phyloP scores from a whole-genome alignment of 2,888 invertebrate genomes.

The Sinodicranocentrus sp. region DNA sequence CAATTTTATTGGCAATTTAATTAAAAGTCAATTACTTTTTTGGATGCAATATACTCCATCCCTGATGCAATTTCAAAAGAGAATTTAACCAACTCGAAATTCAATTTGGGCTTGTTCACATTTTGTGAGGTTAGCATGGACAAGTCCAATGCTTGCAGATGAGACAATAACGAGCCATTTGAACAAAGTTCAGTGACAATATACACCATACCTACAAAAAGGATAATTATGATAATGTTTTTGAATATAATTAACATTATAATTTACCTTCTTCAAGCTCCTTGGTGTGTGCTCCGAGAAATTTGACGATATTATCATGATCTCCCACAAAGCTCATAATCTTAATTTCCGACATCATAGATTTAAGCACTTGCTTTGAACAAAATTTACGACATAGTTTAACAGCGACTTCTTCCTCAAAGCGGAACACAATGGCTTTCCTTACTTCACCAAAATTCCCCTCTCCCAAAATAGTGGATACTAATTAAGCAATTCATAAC shows the following conservation, averaged over 20 bases:
- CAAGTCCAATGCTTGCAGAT: neutral
- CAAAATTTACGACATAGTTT: neutral
- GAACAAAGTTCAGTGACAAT: conserved; percentile 11
- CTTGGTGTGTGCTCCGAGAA: conserved; percentile 26
- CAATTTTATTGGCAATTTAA: neutral
- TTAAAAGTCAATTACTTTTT: neutral
- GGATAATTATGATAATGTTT: too few relatives aligned
- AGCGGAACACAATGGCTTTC: neutral
- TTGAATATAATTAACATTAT: too few relatives aligned
- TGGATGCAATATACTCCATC: conserved; percentile 14
- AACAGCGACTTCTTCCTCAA: neutral
- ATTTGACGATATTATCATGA: neutral
- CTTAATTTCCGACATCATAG: conserved; percentile 20
- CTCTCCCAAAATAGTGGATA: neutral
- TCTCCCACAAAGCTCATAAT: conserved; percentile 18
- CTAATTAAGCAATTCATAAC: neutral
- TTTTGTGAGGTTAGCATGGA: too few relatives aligned
- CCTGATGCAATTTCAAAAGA: conserved; percentile 4
- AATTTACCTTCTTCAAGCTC: neutral
- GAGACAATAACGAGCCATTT: neutral
- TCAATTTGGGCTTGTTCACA: neutral
- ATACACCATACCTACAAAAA: neutral
- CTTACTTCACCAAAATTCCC: neutral
- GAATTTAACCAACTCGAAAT: neutral
- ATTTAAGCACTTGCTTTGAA: neutral